Percentiles rank a stretch among this genome's conserved stretches.
These are phyloP conservation scores for Ctenopoma kingsleyae DNA, from an alignment of 2,797 vertebrate genomes.

Conservation along the genomic window DNA sequence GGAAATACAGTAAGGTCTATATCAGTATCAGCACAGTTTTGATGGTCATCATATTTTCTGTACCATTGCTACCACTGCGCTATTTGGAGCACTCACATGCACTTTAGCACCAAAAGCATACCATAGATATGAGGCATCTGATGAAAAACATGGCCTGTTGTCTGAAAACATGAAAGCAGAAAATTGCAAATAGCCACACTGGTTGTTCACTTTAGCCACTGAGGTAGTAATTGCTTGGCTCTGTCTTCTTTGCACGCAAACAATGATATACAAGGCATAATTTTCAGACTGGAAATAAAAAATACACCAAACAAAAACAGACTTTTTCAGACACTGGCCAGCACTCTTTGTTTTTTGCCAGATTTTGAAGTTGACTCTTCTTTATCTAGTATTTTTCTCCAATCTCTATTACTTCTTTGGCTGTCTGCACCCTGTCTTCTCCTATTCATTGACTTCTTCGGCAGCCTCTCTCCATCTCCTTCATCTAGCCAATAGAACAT, in stretches of 20 bases:
- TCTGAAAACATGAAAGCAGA: constrained; percentile 12
- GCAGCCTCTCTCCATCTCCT: constrained; percentile 26
- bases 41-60: background rate
- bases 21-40: background rate
- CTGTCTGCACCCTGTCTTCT: constrained; percentile 7
- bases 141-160: background rate
- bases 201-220: background rate
- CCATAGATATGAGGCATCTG: background rate
- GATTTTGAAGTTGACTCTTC: background rate
- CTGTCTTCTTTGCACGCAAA: constrained; percentile 1
- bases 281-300: background rate
- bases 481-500: constrained; percentile 34
- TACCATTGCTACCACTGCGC: background rate
- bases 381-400: constrained; percentile 21
- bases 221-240: constrained; percentile 5
- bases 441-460: background rate
- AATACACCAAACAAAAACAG: background rate
- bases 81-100: background rate
- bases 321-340: constrained; percentile 9
- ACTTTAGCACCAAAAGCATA: background rate
- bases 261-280: background rate
- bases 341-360: constrained; percentile 7
- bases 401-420: constrained; percentile 2
- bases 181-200: constrained; percentile 5
- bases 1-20: background rate